A percentile compares a stretch with the other conserved stretches of the same genome.
phyloP scores from a whole-genome alignment of 2,113 vertebrate species.

The Mirounga angustirostris region DNA sequence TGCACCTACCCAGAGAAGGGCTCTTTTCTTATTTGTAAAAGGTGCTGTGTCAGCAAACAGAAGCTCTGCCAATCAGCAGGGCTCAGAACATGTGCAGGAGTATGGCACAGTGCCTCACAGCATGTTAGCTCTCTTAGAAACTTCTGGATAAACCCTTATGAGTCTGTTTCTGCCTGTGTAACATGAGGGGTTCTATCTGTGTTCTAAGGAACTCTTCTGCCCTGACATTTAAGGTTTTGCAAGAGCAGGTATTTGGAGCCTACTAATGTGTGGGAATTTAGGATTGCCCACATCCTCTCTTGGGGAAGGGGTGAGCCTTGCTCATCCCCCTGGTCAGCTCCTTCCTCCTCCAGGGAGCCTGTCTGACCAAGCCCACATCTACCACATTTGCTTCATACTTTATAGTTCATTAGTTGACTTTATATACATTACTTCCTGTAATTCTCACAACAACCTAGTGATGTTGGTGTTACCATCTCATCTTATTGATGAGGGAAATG shows the following conservation, averaged over 20 bases:
- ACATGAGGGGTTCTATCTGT: background rate
- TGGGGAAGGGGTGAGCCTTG: background rate
- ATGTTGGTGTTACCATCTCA: background rate
- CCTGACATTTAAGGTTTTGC: background rate
- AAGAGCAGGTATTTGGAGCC: background rate
- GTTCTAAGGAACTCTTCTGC: background rate
- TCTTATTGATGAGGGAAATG: background rate
- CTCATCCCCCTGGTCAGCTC: background rate
- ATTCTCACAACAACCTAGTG: background rate
- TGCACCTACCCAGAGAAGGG: background rate
- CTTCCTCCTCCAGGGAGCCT: background rate
- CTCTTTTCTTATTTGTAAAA: background rate
- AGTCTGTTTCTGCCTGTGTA: background rate
- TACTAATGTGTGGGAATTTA: background rate
- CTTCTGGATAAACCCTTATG: background rate
- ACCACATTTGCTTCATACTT: background rate
- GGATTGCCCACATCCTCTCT: background rate
- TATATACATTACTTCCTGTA: background rate
- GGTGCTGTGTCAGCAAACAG: background rate
- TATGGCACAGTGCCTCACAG: rapidly evolving
- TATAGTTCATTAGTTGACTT: background rate
- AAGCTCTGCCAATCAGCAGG: background rate
- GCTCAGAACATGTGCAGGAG: background rate
- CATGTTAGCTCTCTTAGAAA: background rate
- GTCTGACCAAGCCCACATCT: background rate